These are phyloP conservation scores for Manacus vitellinus DNA, from an alignment of 2,113 vertebrate genomes.

Conservation along the genomic window DNA sequence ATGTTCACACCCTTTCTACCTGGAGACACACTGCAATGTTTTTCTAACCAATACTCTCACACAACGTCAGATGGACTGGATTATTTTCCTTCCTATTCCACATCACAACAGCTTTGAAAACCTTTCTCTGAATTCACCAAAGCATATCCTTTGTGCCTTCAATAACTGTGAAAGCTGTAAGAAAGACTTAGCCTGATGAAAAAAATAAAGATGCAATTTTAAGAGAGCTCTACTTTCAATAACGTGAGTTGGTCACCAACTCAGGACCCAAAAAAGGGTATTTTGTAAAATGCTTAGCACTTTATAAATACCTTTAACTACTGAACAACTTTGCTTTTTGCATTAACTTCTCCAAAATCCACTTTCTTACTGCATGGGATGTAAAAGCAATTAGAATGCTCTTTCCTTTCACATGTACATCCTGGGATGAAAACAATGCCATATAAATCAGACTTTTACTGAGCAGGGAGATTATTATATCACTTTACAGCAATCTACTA, in stretches of 20 bases:
- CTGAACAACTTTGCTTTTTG: not conserved
- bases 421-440: not conserved
- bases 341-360: not conserved
- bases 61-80: not conserved
- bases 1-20: not conserved
- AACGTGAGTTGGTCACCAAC: not conserved
- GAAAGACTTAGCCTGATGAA: not conserved
- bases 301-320: not conserved
- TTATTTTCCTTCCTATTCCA: not conserved
- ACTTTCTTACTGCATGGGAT: not conserved
- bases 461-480: not conserved
- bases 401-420: not conserved
- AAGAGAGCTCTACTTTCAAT: not conserved
- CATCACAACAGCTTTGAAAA: not conserved
- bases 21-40: not conserved
- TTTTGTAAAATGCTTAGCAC: not conserved
- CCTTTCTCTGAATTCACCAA: not conserved
- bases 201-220: not conserved
- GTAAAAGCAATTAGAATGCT: not conserved
- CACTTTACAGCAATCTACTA: not conserved
- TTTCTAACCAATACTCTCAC: not conserved
- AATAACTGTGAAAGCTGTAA: not conserved
- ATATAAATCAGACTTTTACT: not conserved
- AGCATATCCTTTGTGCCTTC: not conserved
- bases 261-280: not conserved